Conservation (phyloP, 1,140 invertebrate genomes). For the Daktulosphaira vitifoliae region DNA sequence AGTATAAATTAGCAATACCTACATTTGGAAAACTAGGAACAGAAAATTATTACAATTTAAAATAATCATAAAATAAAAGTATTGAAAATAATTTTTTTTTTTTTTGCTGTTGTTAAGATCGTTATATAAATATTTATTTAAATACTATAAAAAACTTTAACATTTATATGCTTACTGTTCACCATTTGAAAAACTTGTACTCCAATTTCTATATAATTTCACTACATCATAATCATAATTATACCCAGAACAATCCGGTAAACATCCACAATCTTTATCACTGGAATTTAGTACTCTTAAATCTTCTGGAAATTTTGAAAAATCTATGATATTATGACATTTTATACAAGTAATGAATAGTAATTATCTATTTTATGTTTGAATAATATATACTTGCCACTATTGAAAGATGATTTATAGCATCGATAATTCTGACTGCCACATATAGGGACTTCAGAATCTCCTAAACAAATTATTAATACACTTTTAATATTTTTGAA, state of each 20-base stretch:
- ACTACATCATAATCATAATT: conserved; percentile 46
- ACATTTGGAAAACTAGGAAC: not conserved
- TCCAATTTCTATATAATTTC: conserved; percentile 30
- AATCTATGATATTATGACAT: too few relatives aligned
- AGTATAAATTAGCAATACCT: conserved; percentile 16
- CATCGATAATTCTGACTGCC: not conserved
- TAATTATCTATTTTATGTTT: too few relatives aligned
- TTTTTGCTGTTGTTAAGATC: too few relatives aligned
- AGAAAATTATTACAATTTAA: not conserved
- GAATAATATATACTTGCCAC: not conserved
- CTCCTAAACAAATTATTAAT: too few relatives aligned
- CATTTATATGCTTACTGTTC: too few relatives aligned
- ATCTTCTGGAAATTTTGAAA: conserved; percentile 23
- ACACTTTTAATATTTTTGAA: too few relatives aligned
- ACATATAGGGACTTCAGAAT: not conserved
- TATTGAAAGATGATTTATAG: conserved; percentile 1
- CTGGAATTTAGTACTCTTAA: not conserved
- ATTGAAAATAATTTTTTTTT: too few relatives aligned
- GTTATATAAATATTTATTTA: too few relatives aligned
- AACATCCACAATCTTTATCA: conserved; percentile 49
- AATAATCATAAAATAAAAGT: too few relatives aligned
- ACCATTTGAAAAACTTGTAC: not conserved
- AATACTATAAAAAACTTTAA: too few relatives aligned
- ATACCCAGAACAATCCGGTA: conserved; percentile 58
- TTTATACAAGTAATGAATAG: too few relatives aligned